Percentiles rank a stretch among this genome's conserved stretches.
phyloP scores from a whole-genome alignment of 1,140 invertebrate genomes.

The Drosophila micromelanica region DNA sequence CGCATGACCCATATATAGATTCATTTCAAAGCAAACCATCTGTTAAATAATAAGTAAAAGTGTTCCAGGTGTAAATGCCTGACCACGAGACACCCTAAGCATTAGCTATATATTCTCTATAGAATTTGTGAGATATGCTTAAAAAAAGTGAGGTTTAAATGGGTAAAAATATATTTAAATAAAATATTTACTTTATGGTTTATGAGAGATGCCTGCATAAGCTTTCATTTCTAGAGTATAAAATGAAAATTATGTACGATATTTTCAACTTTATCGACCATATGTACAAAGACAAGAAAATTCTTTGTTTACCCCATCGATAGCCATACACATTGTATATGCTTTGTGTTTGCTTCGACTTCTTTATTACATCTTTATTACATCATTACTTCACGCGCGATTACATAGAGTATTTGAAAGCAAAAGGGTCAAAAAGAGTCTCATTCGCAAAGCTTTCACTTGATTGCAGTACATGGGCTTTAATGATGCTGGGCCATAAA shows the following conservation, averaged over 20 bases:
- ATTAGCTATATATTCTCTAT: too few species aligned
- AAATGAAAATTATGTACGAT: constrained; percentile 60
- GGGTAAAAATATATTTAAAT: too few species aligned
- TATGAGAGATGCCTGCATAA: too few species aligned
- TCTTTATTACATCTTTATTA: constrained; percentile 76
- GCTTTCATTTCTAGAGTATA: constrained; percentile 17
- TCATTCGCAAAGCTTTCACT: constrained; percentile 35
- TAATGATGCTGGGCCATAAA: constrained; percentile 10
- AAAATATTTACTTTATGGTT: too few species aligned
- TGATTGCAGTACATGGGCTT: constrained; percentile 1
- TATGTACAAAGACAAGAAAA: constrained; percentile 28
- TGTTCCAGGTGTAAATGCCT: too few species aligned
- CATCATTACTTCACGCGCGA: constrained; percentile 51
- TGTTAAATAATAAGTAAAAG: constrained; percentile 58
- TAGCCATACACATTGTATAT: constrained; percentile 53
- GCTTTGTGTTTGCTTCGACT: constrained; percentile 24
- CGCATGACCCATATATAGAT: constrained; percentile 61
- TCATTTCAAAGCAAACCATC: constrained; percentile 18
- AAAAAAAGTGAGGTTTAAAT: too few species aligned
- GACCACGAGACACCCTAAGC: too few species aligned
- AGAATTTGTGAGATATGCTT: too few species aligned
- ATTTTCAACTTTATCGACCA: constrained; percentile 48
- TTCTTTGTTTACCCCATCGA: constrained; percentile 64
- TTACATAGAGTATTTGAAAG: constrained; percentile 5
- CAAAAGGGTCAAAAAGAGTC: constrained; percentile 26